Conservation (phyloP, 2,888 invertebrate genomes). For the Acleris emargana region DNA sequence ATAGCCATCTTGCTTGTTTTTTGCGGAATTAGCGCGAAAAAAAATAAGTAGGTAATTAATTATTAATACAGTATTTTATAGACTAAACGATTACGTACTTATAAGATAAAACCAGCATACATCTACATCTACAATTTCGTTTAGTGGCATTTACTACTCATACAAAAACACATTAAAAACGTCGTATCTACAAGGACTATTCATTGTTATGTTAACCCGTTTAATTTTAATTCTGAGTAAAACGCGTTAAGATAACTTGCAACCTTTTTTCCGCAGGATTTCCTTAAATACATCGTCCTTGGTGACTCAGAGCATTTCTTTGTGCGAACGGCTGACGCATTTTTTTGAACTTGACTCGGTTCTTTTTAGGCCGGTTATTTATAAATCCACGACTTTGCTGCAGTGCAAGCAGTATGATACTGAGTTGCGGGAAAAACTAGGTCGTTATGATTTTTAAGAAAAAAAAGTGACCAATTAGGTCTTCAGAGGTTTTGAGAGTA, state of each 20-base stretch:
- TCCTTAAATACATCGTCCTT: conserved; percentile 34
- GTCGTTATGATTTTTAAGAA: not conserved
- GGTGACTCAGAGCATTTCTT: conserved; percentile 37
- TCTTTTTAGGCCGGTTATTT: conserved; percentile 57
- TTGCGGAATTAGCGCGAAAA: not conserved
- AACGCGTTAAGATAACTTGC: too few relatives aligned
- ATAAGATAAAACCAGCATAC: too few relatives aligned
- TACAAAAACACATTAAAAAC: too few relatives aligned
- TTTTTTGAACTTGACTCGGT: conserved; percentile 69
- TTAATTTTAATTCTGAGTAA: not conserved
- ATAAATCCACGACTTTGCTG: conserved; percentile 4
- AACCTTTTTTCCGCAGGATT: conserved; percentile 8
- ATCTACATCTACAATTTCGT: too few relatives aligned
- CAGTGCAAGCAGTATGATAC: not conserved
- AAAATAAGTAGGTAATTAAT: too few relatives aligned
- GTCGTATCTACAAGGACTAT: too few relatives aligned
- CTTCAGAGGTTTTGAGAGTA: too few relatives aligned
- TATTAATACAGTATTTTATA: too few relatives aligned
- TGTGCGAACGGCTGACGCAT: conserved; percentile 46
- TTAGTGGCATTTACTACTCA: too few relatives aligned
- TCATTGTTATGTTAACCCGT: not conserved
- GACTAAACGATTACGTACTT: too few relatives aligned
- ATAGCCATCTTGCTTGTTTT: not conserved
- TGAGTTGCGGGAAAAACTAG: not conserved
- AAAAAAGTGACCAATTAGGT: too few relatives aligned